Evolutionary conservation across 2,888 invertebrate genomes (phyloP), one percentile per base, ranked within the genome.

Genomic region (Acrocera orbiculus): DNA sequence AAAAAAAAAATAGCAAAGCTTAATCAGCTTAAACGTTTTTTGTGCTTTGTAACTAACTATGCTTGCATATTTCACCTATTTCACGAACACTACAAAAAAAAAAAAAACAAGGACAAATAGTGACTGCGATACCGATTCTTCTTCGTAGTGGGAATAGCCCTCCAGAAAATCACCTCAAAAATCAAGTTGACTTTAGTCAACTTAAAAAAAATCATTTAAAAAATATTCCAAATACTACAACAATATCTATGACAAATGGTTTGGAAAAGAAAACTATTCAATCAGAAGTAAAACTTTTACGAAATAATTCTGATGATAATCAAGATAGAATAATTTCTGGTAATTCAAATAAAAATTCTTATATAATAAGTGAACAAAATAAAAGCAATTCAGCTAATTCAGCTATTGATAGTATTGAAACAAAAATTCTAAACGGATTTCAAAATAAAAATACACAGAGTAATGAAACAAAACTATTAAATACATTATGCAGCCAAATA

Each of bases 31-130:
- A 7, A 19, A 8, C 19, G 8, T 5, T 19, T 6, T 5, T 19
- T 19, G 19, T 19, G 8, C 8, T 5, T 5, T 5, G 8, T 19
- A 19, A 5, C 19, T 8, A 19, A 6, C 19, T 8, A 19, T 19
- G 5, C 19, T 6, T 27, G 33, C 29, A 24, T 31, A 25, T 34
- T 32, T 26, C 11, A 39, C 35, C 36, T n/a, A n/a, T n/a, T n/a
- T n/a, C n/a, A n/a, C n/a, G n/a, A n/a, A n/a, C n/a, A n/a, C n/a
- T n/a, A n/a, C 31, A 34, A 38, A 37, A n/a, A n/a, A n/a, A n/a
- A n/a, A n/a, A n/a, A n/a, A n/a, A n/a, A n/a, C n/a, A n/a, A 56
- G 58, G 58, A 42, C 57, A 57, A 54, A 50, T 57, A 35, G 56
- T 58, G 42, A 59, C 58, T 39, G 58, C 58, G 44, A 54, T 58